These are phyloP conservation scores for Euzetes globulus DNA, from an alignment of 2,888 invertebrate species.

Conservation along the genomic window DNA sequence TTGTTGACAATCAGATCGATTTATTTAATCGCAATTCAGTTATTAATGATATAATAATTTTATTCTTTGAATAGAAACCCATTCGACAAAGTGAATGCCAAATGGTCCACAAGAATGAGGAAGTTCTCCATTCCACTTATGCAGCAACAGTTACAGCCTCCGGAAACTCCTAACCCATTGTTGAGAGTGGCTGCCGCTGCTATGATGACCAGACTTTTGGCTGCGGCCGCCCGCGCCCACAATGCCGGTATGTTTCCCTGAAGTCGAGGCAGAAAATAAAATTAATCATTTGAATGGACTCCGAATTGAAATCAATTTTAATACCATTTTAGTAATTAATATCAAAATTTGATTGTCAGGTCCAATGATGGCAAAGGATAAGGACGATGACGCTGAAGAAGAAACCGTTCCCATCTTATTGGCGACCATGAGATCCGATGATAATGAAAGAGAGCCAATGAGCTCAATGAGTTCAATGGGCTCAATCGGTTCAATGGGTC, in stretches of 20 bases:
- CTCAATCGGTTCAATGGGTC: not conserved
- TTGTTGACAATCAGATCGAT: slow-evolving; percentile 5
- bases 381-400: slow-evolving; percentile 34
- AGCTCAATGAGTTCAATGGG: not conserved
- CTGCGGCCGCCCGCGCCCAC: slow-evolving; percentile 35
- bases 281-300: too few relatives aligned
- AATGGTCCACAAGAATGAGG: slow-evolving; percentile 33
- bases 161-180: slow-evolving; percentile 35
- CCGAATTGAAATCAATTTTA: too few relatives aligned
- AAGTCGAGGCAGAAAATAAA: not conserved
- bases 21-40: not conserved
- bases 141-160: slow-evolving; percentile 14
- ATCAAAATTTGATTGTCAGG: not conserved
- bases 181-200: slow-evolving; percentile 36
- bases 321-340: too few relatives aligned
- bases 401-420: slow-evolving; percentile 33
- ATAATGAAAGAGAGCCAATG: slow-evolving; percentile 6
- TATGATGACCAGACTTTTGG: slow-evolving; percentile 37
- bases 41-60: not conserved
- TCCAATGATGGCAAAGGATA: slow-evolving; percentile 33
- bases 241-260: not conserved
- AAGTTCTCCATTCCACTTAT: slow-evolving; percentile 33
- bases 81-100: slow-evolving; percentile 35
- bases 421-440: slow-evolving; percentile 27
- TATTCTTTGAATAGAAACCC: not conserved